These are phyloP conservation scores for Periparus ater DNA, from an alignment of 2,797 vertebrate species.

Conservation along the genomic window DNA sequence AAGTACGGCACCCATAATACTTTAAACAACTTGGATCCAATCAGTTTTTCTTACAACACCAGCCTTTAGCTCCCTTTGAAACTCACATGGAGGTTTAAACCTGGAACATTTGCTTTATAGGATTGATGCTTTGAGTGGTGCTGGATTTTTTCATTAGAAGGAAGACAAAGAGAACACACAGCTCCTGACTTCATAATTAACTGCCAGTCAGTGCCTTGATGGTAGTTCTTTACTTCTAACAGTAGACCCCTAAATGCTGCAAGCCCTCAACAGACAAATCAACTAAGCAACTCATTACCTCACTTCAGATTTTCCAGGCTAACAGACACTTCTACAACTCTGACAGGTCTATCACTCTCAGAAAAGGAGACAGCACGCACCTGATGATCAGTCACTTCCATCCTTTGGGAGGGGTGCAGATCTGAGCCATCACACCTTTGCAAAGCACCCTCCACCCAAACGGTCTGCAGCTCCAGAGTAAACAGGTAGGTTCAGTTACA, in stretches of 20 bases:
- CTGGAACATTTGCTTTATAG: neutral
- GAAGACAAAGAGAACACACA: neutral
- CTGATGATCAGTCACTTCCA: neutral
- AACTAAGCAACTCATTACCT: neutral
- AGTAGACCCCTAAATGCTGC: neutral
- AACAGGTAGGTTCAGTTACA: neutral
- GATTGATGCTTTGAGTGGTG: neutral
- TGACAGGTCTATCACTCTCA: neutral
- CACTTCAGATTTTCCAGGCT: neutral
- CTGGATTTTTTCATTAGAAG: neutral
- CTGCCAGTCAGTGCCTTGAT: neutral
- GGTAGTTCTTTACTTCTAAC: neutral
- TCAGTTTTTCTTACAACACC: neutral
- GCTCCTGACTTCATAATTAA: neutral
- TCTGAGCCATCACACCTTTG: accelerated
- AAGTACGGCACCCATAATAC: neutral
- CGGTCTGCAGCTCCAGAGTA: neutral
- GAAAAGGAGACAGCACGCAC: neutral
- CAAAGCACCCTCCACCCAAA: neutral
- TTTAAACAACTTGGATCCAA: neutral
- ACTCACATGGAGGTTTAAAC: neutral
- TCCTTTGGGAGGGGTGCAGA: neutral
- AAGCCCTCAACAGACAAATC: neutral
- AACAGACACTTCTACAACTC: neutral
- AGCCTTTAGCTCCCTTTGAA: neutral